phyloP scores from a whole-genome alignment of 2,113 vertebrate genomes.

The Alouatta palliata region DNA sequence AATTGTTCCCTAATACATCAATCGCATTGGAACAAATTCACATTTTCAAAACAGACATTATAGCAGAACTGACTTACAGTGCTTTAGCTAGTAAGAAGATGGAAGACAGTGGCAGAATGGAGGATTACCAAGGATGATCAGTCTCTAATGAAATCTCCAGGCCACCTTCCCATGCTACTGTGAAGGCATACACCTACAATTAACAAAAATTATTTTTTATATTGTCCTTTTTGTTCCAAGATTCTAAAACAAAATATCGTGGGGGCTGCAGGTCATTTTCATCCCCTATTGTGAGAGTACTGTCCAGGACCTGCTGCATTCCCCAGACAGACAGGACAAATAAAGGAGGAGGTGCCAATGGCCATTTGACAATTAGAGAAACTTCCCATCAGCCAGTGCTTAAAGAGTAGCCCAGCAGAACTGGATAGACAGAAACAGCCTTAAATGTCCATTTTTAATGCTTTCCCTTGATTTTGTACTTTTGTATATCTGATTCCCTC shows the following conservation, averaged over 20 bases:
- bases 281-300: neutral
- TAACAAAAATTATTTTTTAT: neutral
- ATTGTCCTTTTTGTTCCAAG: neutral
- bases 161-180: neutral
- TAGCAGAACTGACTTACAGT: neutral
- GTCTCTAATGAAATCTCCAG: neutral
- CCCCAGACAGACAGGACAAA: neutral
- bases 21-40: slow-evolving; percentile 23
- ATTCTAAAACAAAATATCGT: slow-evolving; percentile 7
- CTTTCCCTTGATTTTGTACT: neutral
- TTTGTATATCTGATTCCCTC: neutral
- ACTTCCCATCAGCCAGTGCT: neutral
- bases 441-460: neutral
- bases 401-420: neutral
- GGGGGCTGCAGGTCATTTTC: neutral
- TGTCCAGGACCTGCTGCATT: neutral
- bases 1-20: slow-evolving; percentile 17
- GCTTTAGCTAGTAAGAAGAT: slow-evolving; percentile 30
- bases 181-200: neutral
- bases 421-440: neutral
- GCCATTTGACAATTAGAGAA: neutral
- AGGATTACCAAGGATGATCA: neutral
- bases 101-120: neutral
- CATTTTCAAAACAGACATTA: slow-evolving; percentile 42
- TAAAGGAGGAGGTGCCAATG: neutral